Evolutionary conservation across 2,113 vertebrate genomes (phyloP), one percentile per base, ranked within the genome.

Genomic region (Tupaia chinensis): DNA sequence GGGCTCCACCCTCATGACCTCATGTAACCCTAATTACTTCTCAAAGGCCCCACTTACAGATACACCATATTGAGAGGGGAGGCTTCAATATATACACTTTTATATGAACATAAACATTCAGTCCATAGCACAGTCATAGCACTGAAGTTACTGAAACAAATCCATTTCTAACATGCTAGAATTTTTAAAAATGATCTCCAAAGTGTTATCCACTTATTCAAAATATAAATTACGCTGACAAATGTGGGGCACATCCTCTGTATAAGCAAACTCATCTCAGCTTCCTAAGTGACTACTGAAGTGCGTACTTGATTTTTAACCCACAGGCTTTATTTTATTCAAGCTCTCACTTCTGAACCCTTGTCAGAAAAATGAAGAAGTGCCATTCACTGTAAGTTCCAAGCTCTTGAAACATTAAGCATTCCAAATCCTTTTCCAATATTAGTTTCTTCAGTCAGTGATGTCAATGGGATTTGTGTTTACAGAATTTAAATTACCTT

Each of bases 201-300:
- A 19, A n/a, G 61, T 79, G 32, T 89, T 96, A 88, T 82, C 8
- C 25, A 97, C 29, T 80, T 97, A 2, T 25, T 97, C 76, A 87
- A 97, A 95, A 77, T 65, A 96, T 95, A 96, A 12, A 73, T 87
- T 56, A 54, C 4, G 85, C 53, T 68, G 44, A 32, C 25, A 60
- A 76, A 77, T 90, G 92, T 86, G 58, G 77, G 72, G 25, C 68
- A 56, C 53, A 53, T 68, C 56, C 56, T 82, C 27, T 66, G 56
- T 29, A 23, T 17, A 72, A 95, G 22, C 34, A 72, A 95, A 20
- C 34, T 92, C 81, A 91, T 95, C 58, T 61, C 93, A 60, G 58
- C 89, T 98, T 97, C 66, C 83, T 80, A 88, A 97, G 65, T 58
- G 96, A 20, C n/a, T 89, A n/a, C 94, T 34, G 81, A 95, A 96